These are phyloP conservation scores for Poliocrania exsul DNA, from an alignment of 2,797 vertebrate species.

Conservation along the genomic window DNA sequence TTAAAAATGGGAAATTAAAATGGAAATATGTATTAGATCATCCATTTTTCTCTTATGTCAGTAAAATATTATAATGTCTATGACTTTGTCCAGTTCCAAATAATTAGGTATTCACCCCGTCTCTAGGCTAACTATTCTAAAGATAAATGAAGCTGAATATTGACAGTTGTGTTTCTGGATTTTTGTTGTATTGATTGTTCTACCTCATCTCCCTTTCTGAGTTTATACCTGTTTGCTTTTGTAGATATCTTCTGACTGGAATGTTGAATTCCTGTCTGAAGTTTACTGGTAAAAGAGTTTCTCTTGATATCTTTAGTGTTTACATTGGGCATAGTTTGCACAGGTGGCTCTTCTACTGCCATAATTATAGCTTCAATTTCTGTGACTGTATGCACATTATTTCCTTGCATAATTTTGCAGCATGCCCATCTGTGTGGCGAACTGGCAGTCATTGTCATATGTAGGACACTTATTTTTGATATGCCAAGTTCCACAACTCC, in stretches of 20 bases:
- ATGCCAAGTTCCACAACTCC: background rate
- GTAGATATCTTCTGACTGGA: background rate
- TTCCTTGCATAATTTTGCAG: conserved; percentile 2
- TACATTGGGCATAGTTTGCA: background rate
- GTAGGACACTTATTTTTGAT: conserved; percentile 29
- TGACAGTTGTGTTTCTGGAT: background rate
- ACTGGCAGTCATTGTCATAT: background rate
- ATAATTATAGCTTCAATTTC: background rate
- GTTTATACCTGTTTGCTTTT: background rate
- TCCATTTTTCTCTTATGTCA: background rate
- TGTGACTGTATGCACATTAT: background rate
- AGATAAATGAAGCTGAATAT: background rate
- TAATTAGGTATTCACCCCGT: background rate
- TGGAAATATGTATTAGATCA: background rate
- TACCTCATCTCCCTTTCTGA: background rate
- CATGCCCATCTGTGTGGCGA: background rate
- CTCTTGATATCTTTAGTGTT: background rate
- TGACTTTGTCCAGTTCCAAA: background rate
- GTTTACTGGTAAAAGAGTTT: background rate
- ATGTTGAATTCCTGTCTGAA: background rate
- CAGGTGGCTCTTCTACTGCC: background rate
- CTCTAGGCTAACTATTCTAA: background rate
- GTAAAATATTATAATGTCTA: background rate
- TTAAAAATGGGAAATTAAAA: background rate
- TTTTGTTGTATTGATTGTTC: background rate